Evolutionary conservation across 2,797 vertebrate species (phyloP), one percentile per base, ranked within the genome.

Genomic region (Labeo calbasu): DNA sequence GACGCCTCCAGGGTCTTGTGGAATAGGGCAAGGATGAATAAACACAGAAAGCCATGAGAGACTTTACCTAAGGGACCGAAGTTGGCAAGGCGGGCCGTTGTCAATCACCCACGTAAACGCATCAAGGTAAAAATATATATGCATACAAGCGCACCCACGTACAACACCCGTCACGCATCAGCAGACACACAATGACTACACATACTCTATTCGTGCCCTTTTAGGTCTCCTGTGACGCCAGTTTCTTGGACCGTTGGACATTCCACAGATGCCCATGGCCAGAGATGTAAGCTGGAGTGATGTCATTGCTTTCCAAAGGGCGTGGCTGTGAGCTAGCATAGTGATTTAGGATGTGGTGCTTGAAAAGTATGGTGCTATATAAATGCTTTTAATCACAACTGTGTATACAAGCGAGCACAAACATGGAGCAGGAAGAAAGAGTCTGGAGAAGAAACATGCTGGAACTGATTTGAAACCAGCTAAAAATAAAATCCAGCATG

Each of bases 241-340:
- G 1, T 88, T 91, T 91, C 87, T 89, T 91, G 91, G 90, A 91
- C 88, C 87, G 88, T 88, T 87, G 88, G 92, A 93, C 92, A 92
- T 94, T 93, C 93, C 88, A 91, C 91, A 91, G 88, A 91, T 86
- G 89, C 90, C 89, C 69, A 79, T 86, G 86, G 88, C 87, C 87
- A 88, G 80, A 91, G 91, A 87, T 91, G 86, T 84, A 90, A 93
- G 91, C 90, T 91, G 91, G 90, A 92, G 91, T 94, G 93, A 94
- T 92, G 92, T 94, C 92, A 94, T 91, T 92, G 90, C 92, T 94
- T 94, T 94, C 91, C 89, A 48, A 89, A 81, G 84, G 48, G 84
- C 71, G 85, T 90, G 90, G 92, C 90, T 92, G 85, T 88, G 87
- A 88, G 89, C 88, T 90, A 90, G 92, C 90, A 88, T 89, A 90